Base-by-base conservation (phyloP, 1,140 invertebrate species). In the Drosophila kanapiae region DNA sequence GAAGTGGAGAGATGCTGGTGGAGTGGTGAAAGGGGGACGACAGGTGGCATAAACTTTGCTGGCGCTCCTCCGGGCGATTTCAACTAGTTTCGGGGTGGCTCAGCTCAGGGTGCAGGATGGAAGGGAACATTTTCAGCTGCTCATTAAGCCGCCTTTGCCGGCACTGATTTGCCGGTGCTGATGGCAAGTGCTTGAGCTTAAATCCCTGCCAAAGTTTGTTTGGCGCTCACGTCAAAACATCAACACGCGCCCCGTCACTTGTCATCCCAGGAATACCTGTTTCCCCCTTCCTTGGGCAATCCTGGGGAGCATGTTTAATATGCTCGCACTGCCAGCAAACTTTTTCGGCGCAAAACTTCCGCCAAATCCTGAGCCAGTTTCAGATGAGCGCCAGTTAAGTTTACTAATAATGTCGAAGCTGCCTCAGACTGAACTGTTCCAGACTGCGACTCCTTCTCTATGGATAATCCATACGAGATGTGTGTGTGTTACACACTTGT, bases 171-270 rank as follows among this genome's bases (percentile, higher is more conserved):
- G 67, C 80, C 58, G 68, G 62, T 57, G 57, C 23, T 78, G 69
- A 71, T 78, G 67, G 65, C 76, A 86, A 82, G 70, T 79, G 71
- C 70, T 82, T 82, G 70, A 56, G 58, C 67, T 71, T 76, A 63
- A 74, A 75, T 68, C 62, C 69, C 68, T 70, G 72, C 65, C 67
- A 76, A 88, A 88, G 63, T 90, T 88, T 78, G 61, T 56, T 59
- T 75, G 69, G 58, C 79, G 81, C 85, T 81, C 81, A 90, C 75
- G 81, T 88, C 84, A 90, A 90, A 88, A 90, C 85, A 85, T 90
- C 85, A 88, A 90, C 84, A 90, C 85, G 74, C 81, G 72, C 86
- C 72, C 53, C 67, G 59, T 58, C 69, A 72, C 67, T 74, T 74
- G 70, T 74, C 70, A 74, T 72, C 70, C 69, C 54, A 38, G 16